Evolutionary conservation across 2,888 invertebrate genomes (phyloP), one percentile per base, ranked within the genome.

Genomic region (Strigamia transsilvanica): DNA sequence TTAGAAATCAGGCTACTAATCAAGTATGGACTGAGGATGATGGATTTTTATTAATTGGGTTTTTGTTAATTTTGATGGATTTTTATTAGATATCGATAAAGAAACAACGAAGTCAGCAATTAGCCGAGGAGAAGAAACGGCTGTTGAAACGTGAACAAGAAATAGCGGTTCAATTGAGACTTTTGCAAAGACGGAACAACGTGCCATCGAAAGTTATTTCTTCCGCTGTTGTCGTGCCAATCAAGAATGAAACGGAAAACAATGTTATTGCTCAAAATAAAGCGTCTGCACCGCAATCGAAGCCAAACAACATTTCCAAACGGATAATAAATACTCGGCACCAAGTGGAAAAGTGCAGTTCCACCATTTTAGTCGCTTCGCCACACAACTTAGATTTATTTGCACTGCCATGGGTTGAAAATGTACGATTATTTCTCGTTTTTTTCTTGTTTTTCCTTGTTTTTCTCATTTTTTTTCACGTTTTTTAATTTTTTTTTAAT

Each of bases 71-170:
- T 9, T 73, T 32, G 23, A n/a, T 79, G 38, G 12, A 41, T 34
- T 79, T 38, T 79, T 0, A 2, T 27, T 27, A 42, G 79, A 32
- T 7, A 32, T 41, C 38, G 7, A 5, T 42, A 5, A 79, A 79
- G 15, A 79, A 41, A 32, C 51, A 42, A 46, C 21, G 80, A 51
- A 46, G 23, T 18, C 38, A 82, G 13, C 27, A 81, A 66, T 18
- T 81, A 21, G 66, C 80, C 6, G 51, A 78, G 21, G 83, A 83
- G 41, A 83, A 82, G 27, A 61, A 78, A 23, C 73, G 78, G 21
- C 82, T 83, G 18, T 80, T 82, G 27, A 38, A 82, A 56, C 61
- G 83, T 82, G 80, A 80, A n/a, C 51, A 82, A 9, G 83, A 83
- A 51, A 79, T 82, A 27, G 82, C 83, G n/a, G 34, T 56, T 12